These are phyloP conservation scores for Pachycephus smyrnensis DNA, from an alignment of 2,888 invertebrate species.

Conservation along the genomic window DNA sequence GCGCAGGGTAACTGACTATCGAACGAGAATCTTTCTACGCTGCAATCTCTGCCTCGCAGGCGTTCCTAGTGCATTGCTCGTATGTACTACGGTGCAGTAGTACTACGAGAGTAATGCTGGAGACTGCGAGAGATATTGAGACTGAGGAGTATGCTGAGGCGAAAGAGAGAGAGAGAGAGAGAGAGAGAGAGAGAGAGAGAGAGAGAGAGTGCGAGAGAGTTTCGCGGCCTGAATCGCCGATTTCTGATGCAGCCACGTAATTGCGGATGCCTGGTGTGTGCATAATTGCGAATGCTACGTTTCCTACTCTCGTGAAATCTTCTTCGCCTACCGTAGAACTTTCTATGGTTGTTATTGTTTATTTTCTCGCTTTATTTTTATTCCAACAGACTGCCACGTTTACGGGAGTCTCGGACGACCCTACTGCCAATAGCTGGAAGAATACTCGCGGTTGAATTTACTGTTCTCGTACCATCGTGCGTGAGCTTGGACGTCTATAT, in stretches of 20 bases:
- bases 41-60: constrained; percentile 31
- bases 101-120: background rate
- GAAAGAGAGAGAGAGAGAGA: background rate
- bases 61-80: background rate
- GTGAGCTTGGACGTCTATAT: background rate
- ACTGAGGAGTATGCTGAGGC: background rate
- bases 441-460: background rate
- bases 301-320: constrained; percentile 19
- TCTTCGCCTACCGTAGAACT: constrained; percentile 1
- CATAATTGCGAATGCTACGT: constrained; percentile 42
- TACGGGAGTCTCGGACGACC: background rate
- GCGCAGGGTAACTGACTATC: constrained; percentile 35
- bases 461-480: background rate
- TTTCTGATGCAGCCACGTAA: constrained; percentile 46
- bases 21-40: constrained; percentile 34
- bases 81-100: background rate
- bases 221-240: constrained; percentile 35
- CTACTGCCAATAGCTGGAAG: background rate
- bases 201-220: background rate
- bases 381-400: background rate
- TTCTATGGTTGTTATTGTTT: background rate
- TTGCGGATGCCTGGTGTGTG: constrained; percentile 45
- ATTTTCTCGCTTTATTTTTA: background rate
- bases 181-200: too few species aligned
- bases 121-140: background rate